Evolutionary conservation across 1,140 invertebrate genomes (phyloP), one percentile per base, ranked within the genome.

Genomic region (Littorina saxatilis): DNA sequence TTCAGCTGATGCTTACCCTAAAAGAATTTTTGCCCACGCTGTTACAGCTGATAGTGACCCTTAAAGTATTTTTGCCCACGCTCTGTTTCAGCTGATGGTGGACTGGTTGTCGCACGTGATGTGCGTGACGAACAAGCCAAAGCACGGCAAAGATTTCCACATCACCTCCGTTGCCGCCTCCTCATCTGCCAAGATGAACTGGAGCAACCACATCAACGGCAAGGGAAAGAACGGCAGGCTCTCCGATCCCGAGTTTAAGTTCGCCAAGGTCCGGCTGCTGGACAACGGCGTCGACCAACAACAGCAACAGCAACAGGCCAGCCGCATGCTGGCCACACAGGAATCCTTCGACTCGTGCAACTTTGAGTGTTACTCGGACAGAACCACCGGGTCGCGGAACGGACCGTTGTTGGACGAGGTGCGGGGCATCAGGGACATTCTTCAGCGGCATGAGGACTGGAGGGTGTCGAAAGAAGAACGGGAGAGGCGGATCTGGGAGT

Each of bases 401-500:
- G 75, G 75, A 2, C 66, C 76, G 1, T 68, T 90, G 23, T 76
- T 86, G 37, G 80, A 85, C n/a, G 89, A 90, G 43, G 87, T 90
- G 35, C 83, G 82, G 66, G 81, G 84, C 47, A 90, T 90, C 52
- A 77, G 85, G 79, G 83, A 86, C n/a, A 83, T 87, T 35, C 61
- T 90, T 35, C 84, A 86, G 74, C 82, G 84, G 27, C 78, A 87
- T 79, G 77, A 85, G 27, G 86, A 88, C 13, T 85, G 85, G 75
- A 68, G 81, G 52, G 63, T 47, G 13, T 80, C 86, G 35, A 83
- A 79, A 37, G 89, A 90, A 47, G 75, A 86, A 23, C 84, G 84
- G 52, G 88, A 90, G 43, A 83, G 85, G 82, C 84, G 84, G 15
- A 68, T 87, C 15, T 77, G 84, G 58, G 91, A 92, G 81, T 93